Conservation (phyloP, 2,797 vertebrate species). For the Coccyzus lansbergi region DNA sequence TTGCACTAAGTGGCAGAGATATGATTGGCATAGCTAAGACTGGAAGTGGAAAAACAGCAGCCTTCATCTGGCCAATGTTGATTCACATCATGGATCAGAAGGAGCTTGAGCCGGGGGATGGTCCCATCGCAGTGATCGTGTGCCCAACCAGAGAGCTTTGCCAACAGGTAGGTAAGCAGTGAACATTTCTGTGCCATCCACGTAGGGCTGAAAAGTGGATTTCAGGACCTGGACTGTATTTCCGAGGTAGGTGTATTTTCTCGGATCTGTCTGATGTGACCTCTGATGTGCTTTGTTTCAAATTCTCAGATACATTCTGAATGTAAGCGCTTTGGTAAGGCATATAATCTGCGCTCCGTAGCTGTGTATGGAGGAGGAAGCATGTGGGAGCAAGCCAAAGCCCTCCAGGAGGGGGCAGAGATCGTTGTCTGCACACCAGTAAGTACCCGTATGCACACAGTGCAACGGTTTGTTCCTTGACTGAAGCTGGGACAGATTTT, state of each 20-base stretch:
- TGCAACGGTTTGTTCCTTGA: neutral
- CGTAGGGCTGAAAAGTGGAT: neutral
- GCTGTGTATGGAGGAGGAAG: constrained; percentile 99
- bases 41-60: constrained; percentile 97
- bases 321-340: constrained; percentile 98
- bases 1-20: constrained; percentile 94
- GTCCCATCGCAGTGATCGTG: constrained; percentile 94
- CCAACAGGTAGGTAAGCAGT: constrained; percentile 85
- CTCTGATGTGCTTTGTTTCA: neutral
- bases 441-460: constrained; percentile 65
- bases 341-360: constrained; percentile 94
- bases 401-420: constrained; percentile 96
- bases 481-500: neutral
- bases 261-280: neutral
- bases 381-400: constrained; percentile 99
- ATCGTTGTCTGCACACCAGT: constrained; percentile 99
- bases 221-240: neutral
- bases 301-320: constrained; percentile 90
- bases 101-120: constrained; percentile 92
- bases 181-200: rapidly evolving
- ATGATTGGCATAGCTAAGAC: constrained; percentile 99
- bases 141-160: constrained; percentile 98
- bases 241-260: neutral
- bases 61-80: constrained; percentile 98
- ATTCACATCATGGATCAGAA: constrained; percentile 99